phyloP scores from a whole-genome alignment of 2,888 invertebrate genomes.

The Caradrina clavipalpis region DNA sequence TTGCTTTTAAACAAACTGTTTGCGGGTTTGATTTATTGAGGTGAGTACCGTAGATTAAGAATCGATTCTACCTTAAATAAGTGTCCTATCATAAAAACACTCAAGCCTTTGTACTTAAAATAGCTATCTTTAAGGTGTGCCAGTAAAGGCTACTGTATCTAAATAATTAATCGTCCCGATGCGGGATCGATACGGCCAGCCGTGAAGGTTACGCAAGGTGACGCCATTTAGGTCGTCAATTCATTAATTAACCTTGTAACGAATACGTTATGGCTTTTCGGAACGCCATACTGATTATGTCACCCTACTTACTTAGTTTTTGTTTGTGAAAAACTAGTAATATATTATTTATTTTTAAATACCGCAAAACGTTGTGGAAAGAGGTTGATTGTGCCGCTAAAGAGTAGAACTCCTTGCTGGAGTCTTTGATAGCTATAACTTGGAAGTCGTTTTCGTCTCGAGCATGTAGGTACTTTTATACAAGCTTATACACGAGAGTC shows the following conservation, averaged over 20 bases:
- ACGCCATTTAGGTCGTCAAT: slow-evolving; percentile 42
- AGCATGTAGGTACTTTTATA: neutral
- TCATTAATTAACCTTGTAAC: slow-evolving; percentile 32
- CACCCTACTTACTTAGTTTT: neutral
- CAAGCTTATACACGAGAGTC: neutral
- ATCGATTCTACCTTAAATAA: neutral
- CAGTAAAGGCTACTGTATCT: slow-evolving; percentile 13
- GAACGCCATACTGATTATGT: slow-evolving; percentile 10
- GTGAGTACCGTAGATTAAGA: slow-evolving; percentile 76
- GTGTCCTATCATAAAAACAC: slow-evolving; percentile 9
- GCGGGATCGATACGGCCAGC: slow-evolving; percentile 33
- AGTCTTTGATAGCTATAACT: neutral
- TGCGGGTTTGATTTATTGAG: slow-evolving; percentile 99
- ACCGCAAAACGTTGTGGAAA: neutral
- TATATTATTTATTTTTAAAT: neutral
- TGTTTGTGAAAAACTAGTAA: slow-evolving; percentile 14
- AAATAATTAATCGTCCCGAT: slow-evolving; percentile 28
- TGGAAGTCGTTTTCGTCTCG: neutral
- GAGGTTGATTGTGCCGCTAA: neutral
- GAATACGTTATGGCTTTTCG: slow-evolving; percentile 17
- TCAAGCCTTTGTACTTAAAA: neutral
- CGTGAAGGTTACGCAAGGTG: slow-evolving; percentile 22
- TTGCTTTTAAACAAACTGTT: slow-evolving; percentile 99
- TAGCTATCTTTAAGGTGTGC: slow-evolving; percentile 37
- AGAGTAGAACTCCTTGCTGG: neutral